Base-by-base conservation (phyloP, 2,888 invertebrate species). In the Sisyra nigra region DNA sequence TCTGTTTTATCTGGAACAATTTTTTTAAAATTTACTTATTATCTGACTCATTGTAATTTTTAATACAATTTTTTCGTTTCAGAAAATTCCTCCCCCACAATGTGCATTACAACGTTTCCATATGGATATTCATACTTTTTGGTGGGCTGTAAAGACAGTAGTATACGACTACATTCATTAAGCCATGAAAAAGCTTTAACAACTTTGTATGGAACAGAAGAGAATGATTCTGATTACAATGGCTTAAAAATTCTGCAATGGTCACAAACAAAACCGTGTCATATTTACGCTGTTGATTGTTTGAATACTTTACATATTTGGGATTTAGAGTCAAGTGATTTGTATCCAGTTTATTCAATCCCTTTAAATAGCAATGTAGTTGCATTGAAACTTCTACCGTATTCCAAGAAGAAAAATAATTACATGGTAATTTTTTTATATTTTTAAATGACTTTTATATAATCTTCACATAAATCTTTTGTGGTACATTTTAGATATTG, bases 311-410 rank as follows among this genome's bases (percentile, higher is more conserved):
- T 72, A 35, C 62, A 69, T 45, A 54, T 71, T 31, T 73, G 72
- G 72, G 62, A 73, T 54, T 56, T 73, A 47, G 59, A 59, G 42
- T 58, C 57, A 38, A 69, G 67, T 48, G 70, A 71, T 50, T 61
- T 67, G 48, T 58, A 58, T 48, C 71, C 71, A 1, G 54, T 59
- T 18, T 56, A 61, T 51, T 63, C 64, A 3, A 52, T 70, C 44
- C 60, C 62, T 3, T 62, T 65, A 46, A 58, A 56, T 33, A 60
- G 62, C 15, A 52, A 54, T 8, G 60, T 70, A 11, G 60, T 54
- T 38, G 59, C 58, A 47, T 61, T 71, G 53, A 61, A 59, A 49
- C 50, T 69, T 33, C 66, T 67, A 18, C 58, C 67, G 10, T 55
- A 59, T 33, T 52, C 52, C 48, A 52, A 50, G 35, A 49, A 53